A percentile compares a stretch with the other conserved stretches of the same genome.
Conservation (phyloP, 2,797 vertebrate genomes). For the Momotus momota region DNA sequence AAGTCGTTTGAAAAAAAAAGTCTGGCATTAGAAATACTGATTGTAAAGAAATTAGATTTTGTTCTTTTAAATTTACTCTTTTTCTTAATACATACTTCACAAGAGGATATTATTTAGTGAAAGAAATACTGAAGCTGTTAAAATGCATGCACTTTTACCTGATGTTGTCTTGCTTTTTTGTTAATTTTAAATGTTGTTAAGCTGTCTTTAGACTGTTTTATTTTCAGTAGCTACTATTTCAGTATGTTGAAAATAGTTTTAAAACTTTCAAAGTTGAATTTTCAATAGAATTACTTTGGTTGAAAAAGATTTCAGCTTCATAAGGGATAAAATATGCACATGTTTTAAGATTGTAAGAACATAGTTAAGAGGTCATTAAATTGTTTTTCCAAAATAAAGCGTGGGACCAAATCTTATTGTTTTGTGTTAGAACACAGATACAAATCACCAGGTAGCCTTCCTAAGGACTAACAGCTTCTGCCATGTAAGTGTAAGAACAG, state of each 20-base stretch:
- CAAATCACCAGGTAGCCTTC: neutral
- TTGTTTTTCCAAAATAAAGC: neutral
- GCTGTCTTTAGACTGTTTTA: neutral
- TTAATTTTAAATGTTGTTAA: neutral
- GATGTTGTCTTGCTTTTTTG: neutral
- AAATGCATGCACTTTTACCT: neutral
- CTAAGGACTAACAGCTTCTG: neutral
- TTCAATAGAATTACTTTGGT: neutral
- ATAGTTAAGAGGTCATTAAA: constrained; percentile 1
- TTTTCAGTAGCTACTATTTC: neutral
- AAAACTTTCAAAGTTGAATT: neutral
- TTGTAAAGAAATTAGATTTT: neutral
- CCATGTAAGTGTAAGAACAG: fast-evolving
- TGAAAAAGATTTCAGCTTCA: neutral
- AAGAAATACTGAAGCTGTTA: neutral
- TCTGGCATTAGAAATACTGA: neutral
- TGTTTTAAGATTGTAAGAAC: neutral
- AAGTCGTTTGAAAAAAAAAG: neutral
- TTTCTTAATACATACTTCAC: neutral
- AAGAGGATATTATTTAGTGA: neutral
- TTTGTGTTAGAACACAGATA: neutral
- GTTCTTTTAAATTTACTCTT: neutral
- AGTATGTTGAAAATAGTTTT: neutral
- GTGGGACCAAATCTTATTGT: neutral
- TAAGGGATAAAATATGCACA: neutral